phyloP scores from a whole-genome alignment of 1,140 invertebrate species.

The Galendromus occidentalis region DNA sequence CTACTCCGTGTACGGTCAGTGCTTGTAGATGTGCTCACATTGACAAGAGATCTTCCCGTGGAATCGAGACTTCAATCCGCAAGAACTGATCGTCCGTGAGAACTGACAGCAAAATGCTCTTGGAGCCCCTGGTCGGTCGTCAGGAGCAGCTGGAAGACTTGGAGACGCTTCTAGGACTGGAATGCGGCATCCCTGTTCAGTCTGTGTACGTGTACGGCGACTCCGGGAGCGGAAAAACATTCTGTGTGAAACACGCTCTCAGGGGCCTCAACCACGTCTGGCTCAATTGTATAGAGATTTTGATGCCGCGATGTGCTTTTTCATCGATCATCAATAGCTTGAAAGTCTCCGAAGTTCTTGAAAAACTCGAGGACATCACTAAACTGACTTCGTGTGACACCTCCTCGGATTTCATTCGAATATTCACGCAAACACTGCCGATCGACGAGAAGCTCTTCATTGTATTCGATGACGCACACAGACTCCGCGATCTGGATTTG shows the following conservation, averaged over 20 bases:
- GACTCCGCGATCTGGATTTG: constrained; percentile 44
- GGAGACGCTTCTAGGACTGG: neutral
- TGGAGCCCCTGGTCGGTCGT: neutral
- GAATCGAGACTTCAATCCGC: neutral
- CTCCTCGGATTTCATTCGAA: constrained; percentile 49
- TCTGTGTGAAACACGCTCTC: constrained; percentile 37
- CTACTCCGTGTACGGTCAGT: neutral
- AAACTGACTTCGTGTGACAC: constrained; percentile 20
- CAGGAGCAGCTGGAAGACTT: neutral
- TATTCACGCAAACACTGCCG: constrained; percentile 41
- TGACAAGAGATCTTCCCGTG: neutral
- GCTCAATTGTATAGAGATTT: constrained; percentile 60
- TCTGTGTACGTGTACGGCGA: constrained; percentile 50
- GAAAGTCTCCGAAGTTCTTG: constrained; percentile 24
- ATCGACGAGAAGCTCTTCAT: constrained; percentile 26
- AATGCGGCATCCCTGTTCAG: constrained; percentile 28
- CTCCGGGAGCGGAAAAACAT: constrained; percentile 54
- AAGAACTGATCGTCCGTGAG: neutral
- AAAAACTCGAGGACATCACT: neutral
- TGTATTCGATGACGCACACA: constrained; percentile 55
- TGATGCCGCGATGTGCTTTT: constrained; percentile 46
- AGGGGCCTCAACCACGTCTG: constrained; percentile 32
- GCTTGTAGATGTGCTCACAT: neutral
- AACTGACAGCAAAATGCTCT: neutral
- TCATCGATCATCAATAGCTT: constrained; percentile 48